Conservation (phyloP, 2,113 vertebrate species). For the Sula dactylatra region DNA sequence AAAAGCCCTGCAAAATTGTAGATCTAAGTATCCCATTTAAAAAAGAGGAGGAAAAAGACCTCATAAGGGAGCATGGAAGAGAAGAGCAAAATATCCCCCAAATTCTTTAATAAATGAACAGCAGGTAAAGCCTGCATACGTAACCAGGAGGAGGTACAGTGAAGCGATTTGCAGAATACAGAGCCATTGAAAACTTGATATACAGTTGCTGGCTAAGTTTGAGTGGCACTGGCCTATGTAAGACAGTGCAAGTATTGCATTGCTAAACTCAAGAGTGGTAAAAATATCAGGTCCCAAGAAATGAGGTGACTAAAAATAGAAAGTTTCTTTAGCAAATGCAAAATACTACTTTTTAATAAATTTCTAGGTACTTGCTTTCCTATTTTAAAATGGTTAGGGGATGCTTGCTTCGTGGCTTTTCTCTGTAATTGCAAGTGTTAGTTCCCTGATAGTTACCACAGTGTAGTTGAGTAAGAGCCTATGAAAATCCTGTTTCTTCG, state of each 20-base stretch:
- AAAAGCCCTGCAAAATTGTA: not conserved
- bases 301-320: not conserved
- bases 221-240: not conserved
- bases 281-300: not conserved
- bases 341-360: not conserved
- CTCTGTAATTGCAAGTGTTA: not conserved
- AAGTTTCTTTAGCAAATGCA: not conserved
- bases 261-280: not conserved
- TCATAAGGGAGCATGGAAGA: not conserved
- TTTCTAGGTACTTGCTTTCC: not conserved
- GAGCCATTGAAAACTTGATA: not conserved
- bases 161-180: not conserved
- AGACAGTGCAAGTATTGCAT: not conserved
- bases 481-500: not conserved
- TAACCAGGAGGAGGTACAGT: not conserved
- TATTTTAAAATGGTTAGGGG: not conserved
- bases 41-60: not conserved
- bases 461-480: not conserved
- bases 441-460: not conserved
- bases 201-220: not conserved
- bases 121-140: not conserved
- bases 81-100: not conserved
- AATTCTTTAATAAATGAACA: not conserved
- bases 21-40: not conserved
- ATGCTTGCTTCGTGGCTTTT: not conserved